Percentiles rank a stretch among this genome's conserved stretches.
Conservation (phyloP, 2,797 vertebrate genomes). For the Acanthopagrus latus region DNA sequence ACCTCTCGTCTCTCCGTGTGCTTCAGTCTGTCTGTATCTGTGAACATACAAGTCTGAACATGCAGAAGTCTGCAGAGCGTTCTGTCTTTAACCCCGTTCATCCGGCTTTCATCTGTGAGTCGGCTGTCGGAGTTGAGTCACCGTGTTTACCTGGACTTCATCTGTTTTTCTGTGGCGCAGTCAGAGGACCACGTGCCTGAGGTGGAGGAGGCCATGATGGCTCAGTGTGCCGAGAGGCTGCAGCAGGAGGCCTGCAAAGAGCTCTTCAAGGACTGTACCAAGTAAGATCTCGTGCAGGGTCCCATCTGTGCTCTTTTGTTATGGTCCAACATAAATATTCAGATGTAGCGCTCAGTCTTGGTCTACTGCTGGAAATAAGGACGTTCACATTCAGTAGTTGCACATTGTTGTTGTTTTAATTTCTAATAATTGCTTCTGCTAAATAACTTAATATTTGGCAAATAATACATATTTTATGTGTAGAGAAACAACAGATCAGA, state of each 20-base stretch:
- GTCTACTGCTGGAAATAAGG: neutral
- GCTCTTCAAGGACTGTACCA: conserved; percentile 96
- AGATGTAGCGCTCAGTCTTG: neutral
- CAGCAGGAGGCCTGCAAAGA: conserved; percentile 95
- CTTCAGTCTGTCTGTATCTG: neutral
- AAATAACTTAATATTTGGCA: neutral
- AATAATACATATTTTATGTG: too few relatives aligned
- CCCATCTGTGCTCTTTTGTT: neutral
- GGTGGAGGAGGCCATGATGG: conserved; percentile 88
- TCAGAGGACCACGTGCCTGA: conserved; percentile 92
- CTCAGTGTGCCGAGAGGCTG: conserved; percentile 88
- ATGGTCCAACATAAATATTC: neutral
- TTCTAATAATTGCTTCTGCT: neutral
- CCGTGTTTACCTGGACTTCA: neutral
- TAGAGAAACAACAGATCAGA: neutral
- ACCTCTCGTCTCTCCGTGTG: neutral
- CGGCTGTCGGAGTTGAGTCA: conserved; percentile 23
- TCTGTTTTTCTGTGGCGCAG: conserved; percentile 77
- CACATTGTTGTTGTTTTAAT: neutral
- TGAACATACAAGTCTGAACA: conserved; percentile 37
- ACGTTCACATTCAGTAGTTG: neutral
- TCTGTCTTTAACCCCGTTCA: conserved; percentile 12
- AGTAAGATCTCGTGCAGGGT: conserved; percentile 82
- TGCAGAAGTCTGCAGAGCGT: conserved; percentile 4
- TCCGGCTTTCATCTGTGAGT: conserved; percentile 8